These are phyloP conservation scores for Neoascia interrupta DNA, from an alignment of 2,888 invertebrate species.

Conservation along the genomic window DNA sequence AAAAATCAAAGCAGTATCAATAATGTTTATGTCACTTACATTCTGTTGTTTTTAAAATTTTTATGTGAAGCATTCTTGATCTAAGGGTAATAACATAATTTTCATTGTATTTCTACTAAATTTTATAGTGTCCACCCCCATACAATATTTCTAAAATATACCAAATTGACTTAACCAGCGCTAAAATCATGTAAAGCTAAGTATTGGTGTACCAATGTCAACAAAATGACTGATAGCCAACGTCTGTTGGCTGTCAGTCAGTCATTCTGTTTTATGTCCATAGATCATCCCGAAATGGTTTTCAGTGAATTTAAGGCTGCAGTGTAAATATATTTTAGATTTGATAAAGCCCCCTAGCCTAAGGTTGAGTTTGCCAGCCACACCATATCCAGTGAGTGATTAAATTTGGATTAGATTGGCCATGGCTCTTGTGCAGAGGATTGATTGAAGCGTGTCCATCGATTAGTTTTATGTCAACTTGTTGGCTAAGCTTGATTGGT, in stretches of 20 bases:
- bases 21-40: too few species aligned
- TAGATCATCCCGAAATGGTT: constrained; percentile 10
- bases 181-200: background rate
- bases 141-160: too few species aligned
- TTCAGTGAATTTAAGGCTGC: background rate
- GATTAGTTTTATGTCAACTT: constrained; percentile 53
- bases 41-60: too few species aligned
- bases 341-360: background rate
- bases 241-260: constrained; percentile 5
- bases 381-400: constrained; percentile 11
- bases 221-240: constrained; percentile 4
- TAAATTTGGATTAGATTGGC: constrained; percentile 46
- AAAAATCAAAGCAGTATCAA: too few species aligned
- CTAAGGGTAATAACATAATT: too few species aligned
- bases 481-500: constrained; percentile 51
- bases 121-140: too few species aligned
- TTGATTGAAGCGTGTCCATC: constrained; percentile 49
- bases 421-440: background rate
- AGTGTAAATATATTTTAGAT: constrained; percentile 19
- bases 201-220: constrained; percentile 2
- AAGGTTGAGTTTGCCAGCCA: background rate
- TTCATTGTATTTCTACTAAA: too few species aligned
- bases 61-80: too few species aligned
- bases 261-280: background rate
- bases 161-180: background rate